phyloP scores from a whole-genome alignment of 2,113 vertebrate species.

The Malurus cyaneus region DNA sequence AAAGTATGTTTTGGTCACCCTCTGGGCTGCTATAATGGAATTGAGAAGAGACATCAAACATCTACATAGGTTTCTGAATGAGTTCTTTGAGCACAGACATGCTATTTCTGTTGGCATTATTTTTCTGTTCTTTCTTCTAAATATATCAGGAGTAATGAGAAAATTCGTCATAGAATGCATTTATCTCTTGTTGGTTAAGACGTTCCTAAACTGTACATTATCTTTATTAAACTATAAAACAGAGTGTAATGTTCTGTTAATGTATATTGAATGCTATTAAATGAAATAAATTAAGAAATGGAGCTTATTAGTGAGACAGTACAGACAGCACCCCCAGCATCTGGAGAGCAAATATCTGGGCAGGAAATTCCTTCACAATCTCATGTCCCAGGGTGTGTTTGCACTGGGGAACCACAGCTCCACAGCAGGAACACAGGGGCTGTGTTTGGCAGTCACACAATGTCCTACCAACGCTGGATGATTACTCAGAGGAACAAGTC shows the following conservation, averaged over 20 bases:
- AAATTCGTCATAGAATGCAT: neutral
- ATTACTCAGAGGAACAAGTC: neutral
- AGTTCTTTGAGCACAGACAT: neutral
- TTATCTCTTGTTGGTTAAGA: neutral
- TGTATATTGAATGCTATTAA: neutral
- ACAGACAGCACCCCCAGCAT: neutral
- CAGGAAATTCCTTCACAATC: neutral
- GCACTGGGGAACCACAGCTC: neutral
- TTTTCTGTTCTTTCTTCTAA: neutral
- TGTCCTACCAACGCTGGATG: rapidly evolving
- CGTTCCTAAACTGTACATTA: neutral
- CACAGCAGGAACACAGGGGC: neutral
- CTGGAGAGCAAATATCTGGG: neutral
- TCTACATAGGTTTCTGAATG: neutral
- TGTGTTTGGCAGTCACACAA: neutral
- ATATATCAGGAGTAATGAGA: neutral
- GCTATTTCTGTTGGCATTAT: neutral
- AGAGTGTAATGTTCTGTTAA: neutral
- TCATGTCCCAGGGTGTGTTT: neutral
- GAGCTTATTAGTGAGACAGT: neutral
- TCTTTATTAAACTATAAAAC: conserved; percentile 16
- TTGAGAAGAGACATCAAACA: neutral
- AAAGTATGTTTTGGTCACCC: neutral
- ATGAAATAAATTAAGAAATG: neutral
- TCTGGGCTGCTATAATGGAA: neutral